Evolutionary conservation across 37 sponge, comb jelly and placozoan genomes (phyloP).

Genomic region (Eunapius fragilis): DNA sequence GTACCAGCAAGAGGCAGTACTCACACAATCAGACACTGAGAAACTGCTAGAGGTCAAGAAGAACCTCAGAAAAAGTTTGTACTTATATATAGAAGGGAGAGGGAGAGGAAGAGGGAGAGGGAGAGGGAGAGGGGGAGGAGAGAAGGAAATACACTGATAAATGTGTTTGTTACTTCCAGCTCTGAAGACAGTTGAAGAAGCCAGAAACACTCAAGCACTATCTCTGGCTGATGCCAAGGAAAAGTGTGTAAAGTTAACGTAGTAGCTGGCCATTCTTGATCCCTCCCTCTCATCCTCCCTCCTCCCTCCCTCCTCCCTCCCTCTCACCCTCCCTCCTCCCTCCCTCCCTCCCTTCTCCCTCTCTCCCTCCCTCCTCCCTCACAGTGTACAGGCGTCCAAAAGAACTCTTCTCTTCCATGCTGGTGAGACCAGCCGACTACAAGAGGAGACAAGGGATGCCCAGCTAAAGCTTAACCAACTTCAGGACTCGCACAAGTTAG

Average conservation of each 20-base stretch:
- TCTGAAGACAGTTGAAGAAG: slow-evolving; percentile 29
- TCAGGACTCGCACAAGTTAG: slow-evolving; percentile 57
- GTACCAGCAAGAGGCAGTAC: slow-evolving; percentile 38
- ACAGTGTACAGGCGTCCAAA: slow-evolving; percentile 46
- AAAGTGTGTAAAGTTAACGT: slow-evolving; percentile 2
- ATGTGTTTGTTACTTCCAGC: not conserved
- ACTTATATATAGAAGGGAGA: not conserved
- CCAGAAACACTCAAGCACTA: slow-evolving; percentile 1
- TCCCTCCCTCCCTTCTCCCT: no score
- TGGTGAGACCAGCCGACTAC: slow-evolving; percentile 53
- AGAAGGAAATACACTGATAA: not conserved
- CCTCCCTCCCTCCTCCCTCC: not conserved
- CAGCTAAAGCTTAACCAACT: slow-evolving; percentile 41
- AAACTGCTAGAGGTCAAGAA: slow-evolving; percentile 1
- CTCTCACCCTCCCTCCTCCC: not conserved
- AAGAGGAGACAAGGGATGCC: slow-evolving; percentile 29
- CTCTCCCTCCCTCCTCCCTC: not conserved
- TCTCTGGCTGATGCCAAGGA: slow-evolving; percentile 29
- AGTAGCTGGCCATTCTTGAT: no score
- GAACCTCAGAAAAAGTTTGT: slow-evolving; percentile 41
- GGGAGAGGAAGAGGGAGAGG: not conserved
- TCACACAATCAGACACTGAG: slow-evolving; percentile 11
- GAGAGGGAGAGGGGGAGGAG: not conserved
- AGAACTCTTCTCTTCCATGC: slow-evolving; percentile 41
- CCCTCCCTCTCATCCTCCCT: not conserved